Evolutionary conservation across 2,888 invertebrate species (phyloP), one percentile per base, ranked within the genome.

Genomic region (Drosophila falleni): DNA sequence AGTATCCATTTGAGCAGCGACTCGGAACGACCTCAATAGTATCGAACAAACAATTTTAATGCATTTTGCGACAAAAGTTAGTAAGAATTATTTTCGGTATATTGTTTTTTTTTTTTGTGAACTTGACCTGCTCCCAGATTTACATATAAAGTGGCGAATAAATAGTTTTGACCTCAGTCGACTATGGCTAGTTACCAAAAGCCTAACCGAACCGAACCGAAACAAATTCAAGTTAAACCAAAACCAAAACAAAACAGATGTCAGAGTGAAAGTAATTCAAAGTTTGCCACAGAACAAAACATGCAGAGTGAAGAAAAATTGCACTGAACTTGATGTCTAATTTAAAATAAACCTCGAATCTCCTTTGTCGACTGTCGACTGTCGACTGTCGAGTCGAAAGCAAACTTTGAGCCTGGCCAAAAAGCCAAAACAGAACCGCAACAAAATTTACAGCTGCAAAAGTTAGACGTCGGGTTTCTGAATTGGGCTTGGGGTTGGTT

Each of bases 371-470:
- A 16, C 29, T 47, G 29, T 15, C 29, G 47, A 16, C 29, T 47
- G 29, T 15, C 29, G 47, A 33, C 31, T 49, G 31, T 15, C 16
- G 37, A 8, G 29, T 33, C 19, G 29, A 50, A 41, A 62, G 61
- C 41, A 59, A 66, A 66, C 65, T 51, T 60, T 37, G 6, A 44
- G 44, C 51, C 77, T 58, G 56, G 53, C 59, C 23, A 37, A 69
- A 69, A 74, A 67, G 71, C 69, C 66, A 69, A 69, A 74, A 74
- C 54, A 62, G 63, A 73, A 68, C 81, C 84, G 59, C 89, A 84
- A 83, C 81, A 72, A 79, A 84, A 89, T 87, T 77, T 87, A 59
- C 81, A 87, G 70, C 73, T 87, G 58, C 39, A 53, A 61, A 89
- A 89, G 70, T 88, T 86, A 71, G 46, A 37, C 55, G 63, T 59